Conservation (phyloP, 1,140 invertebrate species). For the Harlomillsia oculata region DNA sequence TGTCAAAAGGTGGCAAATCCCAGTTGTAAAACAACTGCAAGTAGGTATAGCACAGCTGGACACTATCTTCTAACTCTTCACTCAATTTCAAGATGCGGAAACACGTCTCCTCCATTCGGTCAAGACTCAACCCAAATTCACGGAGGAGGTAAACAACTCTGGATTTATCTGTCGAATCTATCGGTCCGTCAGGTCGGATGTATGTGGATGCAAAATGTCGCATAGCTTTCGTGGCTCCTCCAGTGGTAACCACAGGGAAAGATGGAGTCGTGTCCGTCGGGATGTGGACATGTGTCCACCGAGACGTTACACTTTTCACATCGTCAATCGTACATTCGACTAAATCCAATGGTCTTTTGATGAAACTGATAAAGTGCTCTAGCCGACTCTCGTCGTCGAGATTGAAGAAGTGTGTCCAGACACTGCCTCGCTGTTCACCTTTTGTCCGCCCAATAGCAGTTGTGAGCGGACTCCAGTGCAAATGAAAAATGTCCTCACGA, state of each 20-base stretch:
- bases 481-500: too few relatives aligned
- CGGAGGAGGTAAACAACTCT: neutral
- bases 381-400: too few relatives aligned
- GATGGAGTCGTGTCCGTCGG: neutral
- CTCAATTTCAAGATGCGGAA: slow-evolving; percentile 3
- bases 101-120: slow-evolving; percentile 16
- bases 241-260: neutral
- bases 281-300: too few relatives aligned
- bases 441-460: too few relatives aligned
- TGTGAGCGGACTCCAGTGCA: too few relatives aligned
- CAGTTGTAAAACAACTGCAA: slow-evolving; percentile 21
- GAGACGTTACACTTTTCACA: too few relatives aligned
- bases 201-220: slow-evolving; percentile 8
- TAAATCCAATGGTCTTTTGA: too few relatives aligned
- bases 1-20: slow-evolving; percentile 15
- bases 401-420: too few relatives aligned
- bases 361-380: too few relatives aligned
- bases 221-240: slow-evolving; percentile 9
- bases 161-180: neutral
- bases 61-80: slow-evolving; percentile 20
- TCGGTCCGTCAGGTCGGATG: neutral
- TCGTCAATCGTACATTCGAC: too few relatives aligned
- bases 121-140: slow-evolving; percentile 20
- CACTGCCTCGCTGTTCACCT: too few relatives aligned
- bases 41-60: slow-evolving; percentile 25